These are phyloP conservation scores for Chrysodeixis includens DNA, from an alignment of 2,888 invertebrate genomes.

Conservation along the genomic window DNA sequence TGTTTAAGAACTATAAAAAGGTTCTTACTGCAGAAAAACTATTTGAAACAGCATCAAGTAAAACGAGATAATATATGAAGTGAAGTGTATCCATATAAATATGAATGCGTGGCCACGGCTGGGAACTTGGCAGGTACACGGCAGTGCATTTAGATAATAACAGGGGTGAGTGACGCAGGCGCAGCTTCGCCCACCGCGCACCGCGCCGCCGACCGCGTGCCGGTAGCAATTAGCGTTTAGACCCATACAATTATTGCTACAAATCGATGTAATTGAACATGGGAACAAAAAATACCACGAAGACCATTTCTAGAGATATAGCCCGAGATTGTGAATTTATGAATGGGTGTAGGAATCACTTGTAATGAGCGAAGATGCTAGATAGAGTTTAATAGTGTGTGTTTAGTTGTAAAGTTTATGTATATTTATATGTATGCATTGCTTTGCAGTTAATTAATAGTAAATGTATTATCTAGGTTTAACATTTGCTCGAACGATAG, in stretches of 20 bases:
- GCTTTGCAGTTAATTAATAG: background rate
- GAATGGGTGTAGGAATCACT: slow-evolving; percentile 35
- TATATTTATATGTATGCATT: background rate
- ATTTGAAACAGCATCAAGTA: background rate
- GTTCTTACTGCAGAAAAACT: too few species aligned
- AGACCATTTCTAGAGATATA: slow-evolving; percentile 44
- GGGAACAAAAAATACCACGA: slow-evolving; percentile 46
- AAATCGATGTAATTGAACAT: slow-evolving; percentile 62
- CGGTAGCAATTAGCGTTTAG: slow-evolving; percentile 81
- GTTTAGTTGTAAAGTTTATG: background rate
- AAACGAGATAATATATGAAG: slow-evolving; percentile 19
- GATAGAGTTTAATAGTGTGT: background rate
- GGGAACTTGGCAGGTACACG: slow-evolving; percentile 65
- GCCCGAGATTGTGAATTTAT: slow-evolving; percentile 35
- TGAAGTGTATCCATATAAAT: slow-evolving; percentile 33
- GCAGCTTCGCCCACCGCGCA: slow-evolving; percentile 57
- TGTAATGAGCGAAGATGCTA: slow-evolving; percentile 3
- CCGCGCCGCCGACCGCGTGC: slow-evolving; percentile 61
- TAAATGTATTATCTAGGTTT: background rate
- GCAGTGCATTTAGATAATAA: slow-evolving; percentile 73
- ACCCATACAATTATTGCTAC: slow-evolving; percentile 71
- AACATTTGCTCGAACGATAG: too few species aligned
- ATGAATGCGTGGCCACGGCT: slow-evolving; percentile 53
- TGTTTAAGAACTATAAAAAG: background rate
- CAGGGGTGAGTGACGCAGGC: slow-evolving; percentile 64